Percentiles rank a stretch among this genome's conserved stretches.
Conservation (phyloP, 2,888 invertebrate species). For the Acrobasis consociella region DNA sequence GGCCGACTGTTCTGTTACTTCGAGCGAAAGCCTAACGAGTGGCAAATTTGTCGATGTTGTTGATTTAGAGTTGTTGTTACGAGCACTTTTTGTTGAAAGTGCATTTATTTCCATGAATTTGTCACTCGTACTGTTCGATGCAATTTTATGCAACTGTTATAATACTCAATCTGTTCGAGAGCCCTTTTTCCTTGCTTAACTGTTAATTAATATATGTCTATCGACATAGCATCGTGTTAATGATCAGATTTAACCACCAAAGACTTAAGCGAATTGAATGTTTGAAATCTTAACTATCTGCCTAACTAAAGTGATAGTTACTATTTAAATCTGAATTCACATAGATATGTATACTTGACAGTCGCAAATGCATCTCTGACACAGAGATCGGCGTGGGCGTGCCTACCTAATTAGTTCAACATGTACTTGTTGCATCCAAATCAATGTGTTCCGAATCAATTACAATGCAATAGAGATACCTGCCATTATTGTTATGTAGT, state of each 20-base stretch:
- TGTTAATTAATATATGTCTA: constrained; percentile 17
- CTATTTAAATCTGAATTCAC: constrained; percentile 16
- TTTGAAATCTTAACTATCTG: constrained; percentile 7
- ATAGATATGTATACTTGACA: constrained; percentile 6
- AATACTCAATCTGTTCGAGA: constrained; percentile 43
- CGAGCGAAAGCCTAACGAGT: constrained; percentile 34
- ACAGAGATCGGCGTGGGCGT: background rate
- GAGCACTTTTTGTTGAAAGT: constrained; percentile 50
- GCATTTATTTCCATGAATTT: constrained; percentile 45
- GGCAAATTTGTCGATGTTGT: constrained; percentile 48
- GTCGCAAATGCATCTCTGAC: constrained; percentile 8
- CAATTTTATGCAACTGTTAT: constrained; percentile 39
- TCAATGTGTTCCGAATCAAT: constrained; percentile 66
- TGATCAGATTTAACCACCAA: constrained; percentile 13
- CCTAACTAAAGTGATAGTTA: constrained; percentile 23
- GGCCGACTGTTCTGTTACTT: constrained; percentile 10
- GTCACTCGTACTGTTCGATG: constrained; percentile 45
- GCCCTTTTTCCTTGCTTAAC: constrained; percentile 19
- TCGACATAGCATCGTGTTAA: constrained; percentile 1
- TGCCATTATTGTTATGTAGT: constrained; percentile 61
- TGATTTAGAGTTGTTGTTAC: constrained; percentile 49
- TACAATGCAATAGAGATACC: constrained; percentile 67
- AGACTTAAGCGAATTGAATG: constrained; percentile 5
- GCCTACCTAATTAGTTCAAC: constrained; percentile 19
- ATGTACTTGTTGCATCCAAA: constrained; percentile 1